A percentile compares a stretch with the other conserved stretches of the same genome.
Conservation (phyloP, 2,888 invertebrate species). For the Melanotus villosus region DNA sequence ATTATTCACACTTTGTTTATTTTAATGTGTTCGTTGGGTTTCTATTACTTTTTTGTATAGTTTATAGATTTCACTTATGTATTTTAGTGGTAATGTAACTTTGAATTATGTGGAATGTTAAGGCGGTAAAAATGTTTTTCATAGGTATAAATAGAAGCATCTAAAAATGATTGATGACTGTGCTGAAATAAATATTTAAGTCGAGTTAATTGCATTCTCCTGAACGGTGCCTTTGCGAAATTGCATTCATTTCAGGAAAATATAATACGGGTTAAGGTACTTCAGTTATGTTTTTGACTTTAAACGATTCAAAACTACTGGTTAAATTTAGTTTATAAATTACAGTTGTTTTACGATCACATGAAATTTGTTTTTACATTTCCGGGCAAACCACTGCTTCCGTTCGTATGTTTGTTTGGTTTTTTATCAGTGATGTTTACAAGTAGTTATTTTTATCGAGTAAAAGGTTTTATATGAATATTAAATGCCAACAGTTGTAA, state of each 20-base stretch:
- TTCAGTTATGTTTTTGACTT: no score
- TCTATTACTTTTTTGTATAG: not conserved
- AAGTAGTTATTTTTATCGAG: not conserved
- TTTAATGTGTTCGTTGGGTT: conserved; percentile 2
- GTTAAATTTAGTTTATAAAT: no score
- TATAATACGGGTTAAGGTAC: no score
- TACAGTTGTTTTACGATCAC: not conserved
- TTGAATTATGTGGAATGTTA: conserved; percentile 28
- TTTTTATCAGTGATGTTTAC: not conserved
- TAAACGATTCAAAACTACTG: no score
- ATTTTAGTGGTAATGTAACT: not conserved
- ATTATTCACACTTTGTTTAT: conserved; percentile 32
- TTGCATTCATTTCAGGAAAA: no score
- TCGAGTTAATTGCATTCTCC: conserved; percentile 1
- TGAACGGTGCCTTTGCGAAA: no score
- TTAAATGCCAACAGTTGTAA: no score
- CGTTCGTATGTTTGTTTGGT: not conserved
- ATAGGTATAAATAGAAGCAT: conserved; percentile 24
- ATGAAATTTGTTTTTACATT: not conserved
- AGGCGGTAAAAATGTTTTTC: conserved; percentile 6
- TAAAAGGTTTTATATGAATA: no score
- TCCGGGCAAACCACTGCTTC: not conserved
- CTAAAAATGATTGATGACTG: conserved; percentile 30
- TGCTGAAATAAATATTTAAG: conserved; percentile 32
- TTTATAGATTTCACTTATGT: not conserved